phyloP scores from a whole-genome alignment of 2,113 vertebrate species.

The Phoxinus phoxinus region DNA sequence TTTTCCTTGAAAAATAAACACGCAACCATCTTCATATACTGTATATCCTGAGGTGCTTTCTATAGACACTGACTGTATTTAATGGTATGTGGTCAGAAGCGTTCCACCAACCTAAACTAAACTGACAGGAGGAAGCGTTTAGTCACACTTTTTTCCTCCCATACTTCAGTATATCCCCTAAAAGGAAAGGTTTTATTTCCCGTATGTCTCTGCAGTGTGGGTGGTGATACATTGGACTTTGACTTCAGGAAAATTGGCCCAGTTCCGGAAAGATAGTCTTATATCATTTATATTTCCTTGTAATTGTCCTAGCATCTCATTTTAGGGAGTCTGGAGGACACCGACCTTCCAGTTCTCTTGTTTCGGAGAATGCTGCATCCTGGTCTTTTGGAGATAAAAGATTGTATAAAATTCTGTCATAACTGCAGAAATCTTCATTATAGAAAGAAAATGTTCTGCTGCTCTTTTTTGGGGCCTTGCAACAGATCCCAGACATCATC shows the following conservation, averaged over 20 bases:
- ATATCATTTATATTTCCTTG: constrained; percentile 4
- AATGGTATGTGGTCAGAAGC: neutral
- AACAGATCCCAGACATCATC: neutral
- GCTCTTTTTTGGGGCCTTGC: neutral
- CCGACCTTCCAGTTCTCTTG: neutral
- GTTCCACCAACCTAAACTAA: constrained; percentile 6
- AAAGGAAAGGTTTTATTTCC: constrained; percentile 50
- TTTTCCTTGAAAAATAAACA: neutral
- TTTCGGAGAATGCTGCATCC: neutral
- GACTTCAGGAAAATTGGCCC: constrained; percentile 37
- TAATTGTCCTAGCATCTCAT: neutral
- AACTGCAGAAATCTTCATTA: neutral
- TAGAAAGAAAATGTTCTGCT: neutral
- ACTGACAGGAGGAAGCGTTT: constrained; percentile 55
- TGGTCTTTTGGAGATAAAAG: neutral
- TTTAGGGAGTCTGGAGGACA: neutral
- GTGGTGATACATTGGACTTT: constrained; percentile 52
- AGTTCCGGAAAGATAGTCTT: constrained; percentile 25
- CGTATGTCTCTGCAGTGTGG: constrained; percentile 42
- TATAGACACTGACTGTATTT: neutral
- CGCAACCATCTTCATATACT: neutral
- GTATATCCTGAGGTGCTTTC: neutral
- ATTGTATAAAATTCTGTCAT: neutral
- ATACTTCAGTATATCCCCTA: constrained; percentile 51
- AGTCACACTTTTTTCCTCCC: constrained; percentile 45